Base-by-base conservation (phyloP, 2,797 vertebrate species). In the Prionace glauca region DNA sequence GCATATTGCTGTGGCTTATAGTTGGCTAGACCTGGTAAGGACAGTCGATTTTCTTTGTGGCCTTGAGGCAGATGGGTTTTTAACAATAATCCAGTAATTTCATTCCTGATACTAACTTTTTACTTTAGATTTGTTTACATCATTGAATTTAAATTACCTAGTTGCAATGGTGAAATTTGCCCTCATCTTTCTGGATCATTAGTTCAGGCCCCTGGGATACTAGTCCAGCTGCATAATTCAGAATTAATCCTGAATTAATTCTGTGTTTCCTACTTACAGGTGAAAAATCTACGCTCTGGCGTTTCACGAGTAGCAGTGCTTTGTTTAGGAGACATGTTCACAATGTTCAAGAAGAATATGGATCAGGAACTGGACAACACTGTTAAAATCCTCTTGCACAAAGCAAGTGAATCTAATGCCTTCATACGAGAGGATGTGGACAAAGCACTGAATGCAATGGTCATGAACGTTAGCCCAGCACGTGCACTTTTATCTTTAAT, bases 341-440 rank as follows among this genome's bases (percentile, higher is more conserved):
- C 97, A 95, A 96, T 98, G 96, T 97, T 99, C 96, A 98, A 98
- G 97, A 99, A 98, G 97, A 97, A 96, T 77, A 99, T 99, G 99
- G 99, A 99, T 97, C 98, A 98, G 97, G 99, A 99, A 97, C 97
- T 99, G 96, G 99, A 99, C 95, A 97, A 97, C 86, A 97, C 98
- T 95, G 98, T 98, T 41, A 98, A 98, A 96, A 98, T 98, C 95
- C 98, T 99, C 96, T 97, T 99, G 96, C 98, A 98, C 95, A 99
- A 99, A 97, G 98, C 98, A 3, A 98, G 98, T 84, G 99, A 99
- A 97, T 97, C 97, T 77, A 99, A 98, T 96, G 98, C 98, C 95
- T 99, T 99, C 96, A 99, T 99, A 95, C 97, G 99, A 96, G 98
- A 99, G 97, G 98, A 99, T 56, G 98, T 99, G 95, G 99, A 99